Base-by-base conservation (phyloP, 2,797 vertebrate genomes). In the Coracias cyanogaster region DNA sequence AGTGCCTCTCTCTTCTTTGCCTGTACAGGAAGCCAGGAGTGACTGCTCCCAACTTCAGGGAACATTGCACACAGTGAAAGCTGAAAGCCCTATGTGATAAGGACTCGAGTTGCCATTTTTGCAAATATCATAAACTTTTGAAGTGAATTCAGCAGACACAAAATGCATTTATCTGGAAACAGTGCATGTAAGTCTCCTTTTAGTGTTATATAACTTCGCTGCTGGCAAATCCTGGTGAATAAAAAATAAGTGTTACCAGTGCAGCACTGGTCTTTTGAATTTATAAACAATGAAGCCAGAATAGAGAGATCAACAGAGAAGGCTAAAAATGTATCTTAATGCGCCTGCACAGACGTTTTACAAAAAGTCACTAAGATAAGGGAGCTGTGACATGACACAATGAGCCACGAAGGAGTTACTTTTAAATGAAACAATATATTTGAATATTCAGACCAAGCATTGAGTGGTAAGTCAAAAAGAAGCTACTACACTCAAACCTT, bases 271-370 rank as follows among this genome's bases (percentile, higher is more conserved):
- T 93, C 91, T 96, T 94, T 18, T 33, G 76, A 90, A 95, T 96
- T 97, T 90, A 92, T 95, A 97, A 97, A 97, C 97, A 97, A 95
- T 92, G 97, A 96, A 96, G 93, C n/a, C 88, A 31, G 95, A 93
- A 97, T 74, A 94, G 89, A 96, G 92, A 92, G 89, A 98, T 96
- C 97, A 97, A 97, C 97, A 97, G 92, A 96, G 89, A 77, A 96
- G 95, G 89, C 97, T 97, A 95, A 97, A 97, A 97, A 97, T 97
- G 93, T 90, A 83, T 94, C 92, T 97, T 97, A 95, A 97, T 96
- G 96, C 0, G 79, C 83, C 94, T 96, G 90, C 76, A 64, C 96
- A 83, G 96, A 97, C 94, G 80, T 37, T 95, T 94, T 95, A n/a
- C 94, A 91, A 94, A 97, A 97, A 96, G 89, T 97, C 96, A 97